Base-by-base conservation (phyloP, 64 coral and sea anemone species). In the Pachyseris speciosa region DNA sequence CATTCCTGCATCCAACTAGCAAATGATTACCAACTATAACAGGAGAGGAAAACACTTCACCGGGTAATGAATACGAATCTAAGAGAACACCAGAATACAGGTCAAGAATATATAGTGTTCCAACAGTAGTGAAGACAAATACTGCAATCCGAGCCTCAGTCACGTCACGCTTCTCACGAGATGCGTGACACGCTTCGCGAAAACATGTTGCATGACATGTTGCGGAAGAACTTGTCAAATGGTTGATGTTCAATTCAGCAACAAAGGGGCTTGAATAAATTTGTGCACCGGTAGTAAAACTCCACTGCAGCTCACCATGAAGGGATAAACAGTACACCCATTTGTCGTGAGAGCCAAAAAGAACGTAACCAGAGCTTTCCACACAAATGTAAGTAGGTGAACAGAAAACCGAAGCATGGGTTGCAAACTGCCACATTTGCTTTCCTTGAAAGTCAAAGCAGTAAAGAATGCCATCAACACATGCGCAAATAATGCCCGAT, bases 1-100 rank as follows among this genome's bases (percentile, higher is more conserved):
- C 83, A 70, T 95, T 87, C 66, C 94, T 72, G 57, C 97, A 99
- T 43, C 97, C 97, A 26, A 91, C 70, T 15, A 99, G 47, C 31
- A 99, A 9, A 10, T 28, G 57, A 25, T 86, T 77, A 19, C 72
- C 91, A 17, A 94, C 61, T 9, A 95, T 44, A 2, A 95, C 89
- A 38, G 96, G 93, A 16, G 96, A 98, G 19, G 96, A 98, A 74
- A 99, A 95, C 2, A 99, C 78, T 79, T 95, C 93, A 66, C 97
- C 86, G 5, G 81, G 86, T 1, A 99, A 57, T 30, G 81, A 71
- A 65, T 72, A 85, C 25, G 90, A 84, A 68, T 42, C 67, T 32
- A 93, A 25, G 11, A 80, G 3, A 65, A 65, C 31, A 12, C 97
- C 97, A 69, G 69, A 77, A 28, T 75, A 52, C 9, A 89, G 69